Percentiles rank a stretch among this genome's conserved stretches.
These are phyloP conservation scores for Perizoma flavofasciatum DNA, from an alignment of 2,888 invertebrate species.

Conservation along the genomic window DNA sequence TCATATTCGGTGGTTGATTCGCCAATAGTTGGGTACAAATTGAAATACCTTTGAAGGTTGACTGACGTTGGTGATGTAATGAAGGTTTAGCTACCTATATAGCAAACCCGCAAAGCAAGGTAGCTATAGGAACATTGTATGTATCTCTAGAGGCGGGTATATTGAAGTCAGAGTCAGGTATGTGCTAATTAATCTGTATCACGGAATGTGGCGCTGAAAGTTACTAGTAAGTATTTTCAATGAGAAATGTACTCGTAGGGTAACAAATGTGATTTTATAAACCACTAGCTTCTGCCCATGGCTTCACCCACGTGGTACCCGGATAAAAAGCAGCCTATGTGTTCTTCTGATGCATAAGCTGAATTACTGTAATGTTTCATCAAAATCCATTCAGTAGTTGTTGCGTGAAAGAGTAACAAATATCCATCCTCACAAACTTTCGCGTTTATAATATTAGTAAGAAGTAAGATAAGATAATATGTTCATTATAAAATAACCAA, in stretches of 20 bases:
- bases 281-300: no score
- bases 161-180: conserved; percentile 16
- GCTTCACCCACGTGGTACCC: no score
- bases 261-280: no score
- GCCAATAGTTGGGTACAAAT: conserved; percentile 24
- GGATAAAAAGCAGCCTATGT: no score
- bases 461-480: no score
- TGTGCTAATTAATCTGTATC: conserved; percentile 24
- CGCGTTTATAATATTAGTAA: no score
- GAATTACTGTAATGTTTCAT: no score
- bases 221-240: not conserved
- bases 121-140: not conserved
- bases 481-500: not conserved
- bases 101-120: not conserved
- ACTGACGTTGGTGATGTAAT: conserved; percentile 20
- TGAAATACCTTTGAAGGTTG: conserved; percentile 27
- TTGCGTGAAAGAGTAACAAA: no score
- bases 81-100: not conserved
- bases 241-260: not conserved
- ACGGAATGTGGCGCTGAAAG: conserved; percentile 11
- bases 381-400: no score
- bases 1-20: conserved; percentile 20
- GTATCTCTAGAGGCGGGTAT: conserved; percentile 1
- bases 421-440: no score
- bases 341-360: no score